phyloP scores from a whole-genome alignment of 2,888 invertebrate species.

The Dendrolimus houi region DNA sequence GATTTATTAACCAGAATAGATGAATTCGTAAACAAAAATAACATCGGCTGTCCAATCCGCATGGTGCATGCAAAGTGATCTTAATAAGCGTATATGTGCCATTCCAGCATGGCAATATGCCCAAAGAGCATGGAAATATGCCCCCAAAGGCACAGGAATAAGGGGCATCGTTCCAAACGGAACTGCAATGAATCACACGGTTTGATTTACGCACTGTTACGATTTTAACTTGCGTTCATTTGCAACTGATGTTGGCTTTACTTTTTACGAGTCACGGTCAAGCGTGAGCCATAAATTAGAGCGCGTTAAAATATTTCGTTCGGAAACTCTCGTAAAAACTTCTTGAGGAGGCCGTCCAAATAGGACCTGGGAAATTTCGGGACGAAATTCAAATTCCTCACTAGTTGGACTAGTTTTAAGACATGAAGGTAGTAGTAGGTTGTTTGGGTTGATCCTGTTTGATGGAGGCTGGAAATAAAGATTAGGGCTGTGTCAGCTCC shows the following conservation, averaged over 20 bases:
- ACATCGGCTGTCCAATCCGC: slow-evolving; percentile 21
- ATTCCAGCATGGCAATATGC: not conserved
- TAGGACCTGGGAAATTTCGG: no score
- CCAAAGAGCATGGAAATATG: not conserved
- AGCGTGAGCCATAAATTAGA: not conserved
- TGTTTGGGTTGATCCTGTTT: no score
- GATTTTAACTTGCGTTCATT: slow-evolving; percentile 48
- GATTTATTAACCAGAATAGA: no score
- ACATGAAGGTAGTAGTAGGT: no score
- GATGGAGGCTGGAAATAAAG: no score
- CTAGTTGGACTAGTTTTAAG: no score
- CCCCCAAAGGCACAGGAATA: slow-evolving; percentile 1
- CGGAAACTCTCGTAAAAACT: no score
- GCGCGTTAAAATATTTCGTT: no score
- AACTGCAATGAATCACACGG: slow-evolving; percentile 34
- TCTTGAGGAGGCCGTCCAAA: no score
- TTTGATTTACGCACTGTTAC: slow-evolving; percentile 51
- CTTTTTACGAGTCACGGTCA: not conserved
- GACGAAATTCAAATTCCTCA: no score
- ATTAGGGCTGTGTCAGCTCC: no score
- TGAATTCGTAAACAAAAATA: slow-evolving; percentile 13
- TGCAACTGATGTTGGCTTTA: slow-evolving; percentile 14
- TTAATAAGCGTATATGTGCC: slow-evolving; percentile 20
- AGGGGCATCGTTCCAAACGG: not conserved
- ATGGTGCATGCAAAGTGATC: slow-evolving; percentile 28